These are phyloP conservation scores for Dascillus cervinus DNA, from an alignment of 2,888 invertebrate genomes.

Conservation along the genomic window DNA sequence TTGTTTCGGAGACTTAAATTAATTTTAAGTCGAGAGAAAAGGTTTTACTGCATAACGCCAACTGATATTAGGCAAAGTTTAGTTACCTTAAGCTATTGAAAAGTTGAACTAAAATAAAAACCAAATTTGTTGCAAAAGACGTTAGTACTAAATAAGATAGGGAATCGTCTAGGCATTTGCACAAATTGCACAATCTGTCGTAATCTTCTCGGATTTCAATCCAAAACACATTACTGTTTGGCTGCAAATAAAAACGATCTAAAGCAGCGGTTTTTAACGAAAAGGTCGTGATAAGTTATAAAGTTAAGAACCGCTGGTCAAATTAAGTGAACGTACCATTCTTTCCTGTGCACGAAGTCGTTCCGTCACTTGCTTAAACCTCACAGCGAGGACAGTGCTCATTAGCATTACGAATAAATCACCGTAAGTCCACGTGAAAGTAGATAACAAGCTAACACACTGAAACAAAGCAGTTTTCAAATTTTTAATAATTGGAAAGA, in stretches of 20 bases:
- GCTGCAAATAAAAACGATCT: constrained; percentile 45
- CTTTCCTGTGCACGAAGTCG: constrained; percentile 7
- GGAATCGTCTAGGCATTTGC: constrained; percentile 50
- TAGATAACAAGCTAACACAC: constrained; percentile 50
- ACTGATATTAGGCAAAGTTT: no score
- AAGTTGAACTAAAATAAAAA: constrained; percentile 62
- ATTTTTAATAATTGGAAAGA: no score
- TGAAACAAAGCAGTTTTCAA: constrained; percentile 6
- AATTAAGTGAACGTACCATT: no score
- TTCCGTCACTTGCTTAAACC: constrained; percentile 48
- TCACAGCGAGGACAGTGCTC: constrained; percentile 57
- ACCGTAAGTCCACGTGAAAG: constrained; percentile 66
- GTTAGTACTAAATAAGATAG: constrained; percentile 55
- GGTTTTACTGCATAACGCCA: no score
- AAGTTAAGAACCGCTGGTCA: no score
- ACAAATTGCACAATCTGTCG: constrained; percentile 51
- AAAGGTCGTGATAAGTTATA: no score
- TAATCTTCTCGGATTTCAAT: constrained; percentile 55
- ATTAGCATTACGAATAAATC: constrained; percentile 67
- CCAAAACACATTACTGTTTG: constrained; percentile 49
- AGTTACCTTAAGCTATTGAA: constrained; percentile 52
- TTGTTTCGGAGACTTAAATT: no score
- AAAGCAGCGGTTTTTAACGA: no score
- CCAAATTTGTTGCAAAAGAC: constrained; percentile 60
- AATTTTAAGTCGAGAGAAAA: no score